Conservation (phyloP, 2,797 vertebrate species). For the Sebastes jordani region DNA sequence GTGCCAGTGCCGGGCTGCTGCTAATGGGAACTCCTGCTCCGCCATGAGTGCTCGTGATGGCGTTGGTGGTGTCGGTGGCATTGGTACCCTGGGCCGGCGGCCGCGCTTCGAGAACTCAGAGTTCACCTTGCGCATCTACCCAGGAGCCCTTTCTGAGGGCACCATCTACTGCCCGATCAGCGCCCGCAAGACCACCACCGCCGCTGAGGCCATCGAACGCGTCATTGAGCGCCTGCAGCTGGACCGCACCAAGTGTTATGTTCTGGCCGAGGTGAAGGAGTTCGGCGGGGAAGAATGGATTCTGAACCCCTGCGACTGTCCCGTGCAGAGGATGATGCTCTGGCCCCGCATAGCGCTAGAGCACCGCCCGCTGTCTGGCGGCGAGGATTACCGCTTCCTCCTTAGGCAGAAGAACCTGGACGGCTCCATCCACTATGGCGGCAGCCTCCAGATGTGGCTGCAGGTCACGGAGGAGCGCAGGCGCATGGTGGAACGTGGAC, state of each 20-base stretch:
- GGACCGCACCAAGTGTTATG: constrained; percentile 93
- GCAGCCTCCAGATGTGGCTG: constrained; percentile 97
- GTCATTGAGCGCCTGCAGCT: constrained; percentile 91
- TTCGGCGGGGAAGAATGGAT: constrained; percentile 99
- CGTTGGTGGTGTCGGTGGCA: constrained; percentile 68
- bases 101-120: constrained; percentile 96
- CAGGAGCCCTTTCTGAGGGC: constrained; percentile 92
- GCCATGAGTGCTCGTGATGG: constrained; percentile 97
- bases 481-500: constrained; percentile 92
- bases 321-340: constrained; percentile 98
- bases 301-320: constrained; percentile 95
- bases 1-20: constrained; percentile 73
- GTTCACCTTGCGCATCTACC: constrained; percentile 93
- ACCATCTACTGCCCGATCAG: constrained; percentile 96
- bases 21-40: constrained; percentile 92
- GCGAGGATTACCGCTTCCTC: constrained; percentile 97
- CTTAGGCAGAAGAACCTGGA: constrained; percentile 96
- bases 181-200: constrained; percentile 92
- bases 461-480: constrained; percentile 92
- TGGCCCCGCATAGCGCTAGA: constrained; percentile 97
- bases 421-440: constrained; percentile 94
- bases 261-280: constrained; percentile 97
- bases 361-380: constrained; percentile 86
- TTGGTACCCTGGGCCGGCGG: constrained; percentile 84
- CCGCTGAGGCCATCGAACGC: constrained; percentile 95